Evolutionary conservation across 1,140 invertebrate genomes (phyloP), one percentile per base, ranked within the genome.

Genomic region (Drosophila insularis): DNA sequence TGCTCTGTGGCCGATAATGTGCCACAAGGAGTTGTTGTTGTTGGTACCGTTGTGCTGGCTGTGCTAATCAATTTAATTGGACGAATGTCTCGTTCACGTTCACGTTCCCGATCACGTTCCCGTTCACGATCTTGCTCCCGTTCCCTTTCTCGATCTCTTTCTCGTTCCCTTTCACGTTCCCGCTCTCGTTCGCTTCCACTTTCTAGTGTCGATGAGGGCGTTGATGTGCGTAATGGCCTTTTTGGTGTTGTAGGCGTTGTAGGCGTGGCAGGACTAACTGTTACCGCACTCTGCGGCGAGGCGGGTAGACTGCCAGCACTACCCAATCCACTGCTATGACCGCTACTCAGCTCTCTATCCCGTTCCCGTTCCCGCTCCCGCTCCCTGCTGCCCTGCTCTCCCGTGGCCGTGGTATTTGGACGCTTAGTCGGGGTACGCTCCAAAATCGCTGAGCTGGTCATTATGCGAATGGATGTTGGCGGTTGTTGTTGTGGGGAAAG

Each of bases 41-140:
- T 85, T 4, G 90, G 86, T 53, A 89, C 89, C 7, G 87, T 89
- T 40, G 85, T 90, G 72, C 80, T 78, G 61, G 81, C 81, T 17
- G 89, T 86, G 67, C 84, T 84, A 8, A 74, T 71, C 23, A 85
- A 56, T 23, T 65, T 85, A 2, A 68, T 35, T 0, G 66, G 53
- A 2, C 71, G 19, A 3, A 50, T 50, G 1, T 74, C 60, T 17
- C 71, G 21, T 1, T 71, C 60, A 0, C 43, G 19, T 0, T 74
- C 70, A 2, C 62, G 8, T 14, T 72, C 58, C 0, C 70, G 53
- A 7, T 74, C 72, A 3, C 71, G 23, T 1, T 71, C 68, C 0
- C 70, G 50, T 10, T 75, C 63, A 23, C 64, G 68, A 11, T 74
- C 54, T 37, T 62, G 68, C 5, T 73, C 76, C 4, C 54, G 39